Conservation (phyloP, 2,113 vertebrate genomes). For the Ceyx margarethae region DNA sequence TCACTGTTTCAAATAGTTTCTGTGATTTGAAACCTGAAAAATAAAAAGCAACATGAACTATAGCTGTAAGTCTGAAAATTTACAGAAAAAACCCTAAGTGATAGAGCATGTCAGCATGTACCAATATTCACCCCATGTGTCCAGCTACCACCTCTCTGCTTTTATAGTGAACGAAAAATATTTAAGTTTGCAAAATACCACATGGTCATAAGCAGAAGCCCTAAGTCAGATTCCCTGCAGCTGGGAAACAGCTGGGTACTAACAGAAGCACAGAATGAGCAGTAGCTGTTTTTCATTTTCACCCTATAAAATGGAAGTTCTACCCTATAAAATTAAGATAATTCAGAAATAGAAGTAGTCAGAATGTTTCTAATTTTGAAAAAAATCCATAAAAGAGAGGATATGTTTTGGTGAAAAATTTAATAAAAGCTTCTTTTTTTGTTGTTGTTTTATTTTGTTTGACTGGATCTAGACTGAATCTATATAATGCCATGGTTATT, state of each 20-base stretch:
- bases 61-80: background rate
- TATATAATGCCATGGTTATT: background rate
- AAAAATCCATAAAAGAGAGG: background rate
- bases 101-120: background rate
- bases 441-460: background rate
- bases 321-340: background rate
- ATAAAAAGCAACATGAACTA: background rate
- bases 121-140: background rate
- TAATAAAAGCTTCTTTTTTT: background rate
- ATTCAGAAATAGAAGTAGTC: background rate
- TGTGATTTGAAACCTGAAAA: conserved; percentile 1
- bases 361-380: background rate
- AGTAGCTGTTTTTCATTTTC: background rate
- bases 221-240: background rate
- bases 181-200: background rate
- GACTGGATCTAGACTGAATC: background rate
- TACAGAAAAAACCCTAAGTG: background rate
- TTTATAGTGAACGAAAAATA: background rate
- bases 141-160: background rate
- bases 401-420: background rate
- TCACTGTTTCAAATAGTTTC: background rate
- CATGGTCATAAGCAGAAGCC: background rate
- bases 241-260: background rate
- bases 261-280: background rate
- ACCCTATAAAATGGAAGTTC: background rate